phyloP scores from a whole-genome alignment of 2,797 vertebrate species.

The Ciconia nigra region DNA sequence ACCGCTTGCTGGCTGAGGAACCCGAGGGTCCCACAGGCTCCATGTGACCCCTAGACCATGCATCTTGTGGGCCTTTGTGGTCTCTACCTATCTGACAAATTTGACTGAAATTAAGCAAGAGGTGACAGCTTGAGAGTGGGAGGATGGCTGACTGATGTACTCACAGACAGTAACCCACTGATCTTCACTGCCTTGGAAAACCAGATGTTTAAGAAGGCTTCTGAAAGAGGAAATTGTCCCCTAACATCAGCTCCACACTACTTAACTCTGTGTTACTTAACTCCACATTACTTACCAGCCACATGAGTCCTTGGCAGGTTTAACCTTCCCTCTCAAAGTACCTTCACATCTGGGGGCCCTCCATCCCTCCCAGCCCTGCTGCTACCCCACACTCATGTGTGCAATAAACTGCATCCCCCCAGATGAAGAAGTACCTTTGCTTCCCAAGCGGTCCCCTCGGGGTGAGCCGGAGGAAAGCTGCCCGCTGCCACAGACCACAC shows the following conservation, averaged over 20 bases:
- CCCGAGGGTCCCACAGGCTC: rapidly evolving
- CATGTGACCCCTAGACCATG: not conserved
- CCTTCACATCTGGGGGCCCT: not conserved
- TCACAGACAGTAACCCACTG: not conserved
- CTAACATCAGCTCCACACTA: not conserved
- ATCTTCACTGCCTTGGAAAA: not conserved
- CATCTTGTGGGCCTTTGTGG: not conserved
- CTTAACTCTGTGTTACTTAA: not conserved
- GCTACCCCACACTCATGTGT: rapidly evolving
- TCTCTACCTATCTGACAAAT: not conserved
- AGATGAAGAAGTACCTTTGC: not conserved
- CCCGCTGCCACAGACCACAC: rapidly evolving
- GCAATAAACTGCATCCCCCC: not conserved
- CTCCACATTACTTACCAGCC: not conserved
- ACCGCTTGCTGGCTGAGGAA: not conserved
- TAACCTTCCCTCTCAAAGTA: not conserved
- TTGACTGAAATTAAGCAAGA: not conserved
- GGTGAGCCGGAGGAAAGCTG: not conserved
- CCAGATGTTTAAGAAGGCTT: not conserved
- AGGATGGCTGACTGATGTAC: not conserved
- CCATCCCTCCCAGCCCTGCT: not conserved
- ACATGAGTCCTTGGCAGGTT: not conserved
- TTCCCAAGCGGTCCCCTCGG: not conserved
- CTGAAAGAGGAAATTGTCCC: not conserved
- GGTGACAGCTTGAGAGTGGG: not conserved